Conservation (phyloP, 2,797 vertebrate species). For the Gallinago solitaria region DNA sequence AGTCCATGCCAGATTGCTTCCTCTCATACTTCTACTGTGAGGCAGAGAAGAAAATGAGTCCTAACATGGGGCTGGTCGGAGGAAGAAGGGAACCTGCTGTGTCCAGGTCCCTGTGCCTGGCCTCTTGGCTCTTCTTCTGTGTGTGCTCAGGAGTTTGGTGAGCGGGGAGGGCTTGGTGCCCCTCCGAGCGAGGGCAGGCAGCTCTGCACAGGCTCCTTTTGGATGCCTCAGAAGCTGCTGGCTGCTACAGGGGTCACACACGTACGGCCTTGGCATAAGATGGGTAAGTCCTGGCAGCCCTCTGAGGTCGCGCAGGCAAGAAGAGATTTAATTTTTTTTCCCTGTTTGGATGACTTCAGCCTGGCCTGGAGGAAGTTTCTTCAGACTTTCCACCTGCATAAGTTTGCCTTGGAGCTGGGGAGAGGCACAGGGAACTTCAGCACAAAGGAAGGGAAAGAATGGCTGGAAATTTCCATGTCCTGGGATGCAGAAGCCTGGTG, state of each 20-base stretch:
- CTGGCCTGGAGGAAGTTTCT: conserved; percentile 14
- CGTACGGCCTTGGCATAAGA: fast-evolving
- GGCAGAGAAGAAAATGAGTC: background rate
- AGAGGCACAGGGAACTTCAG: background rate
- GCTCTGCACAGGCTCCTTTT: background rate
- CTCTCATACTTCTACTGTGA: background rate
- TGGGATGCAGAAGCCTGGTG: background rate
- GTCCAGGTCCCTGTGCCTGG: background rate
- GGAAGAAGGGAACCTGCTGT: background rate
- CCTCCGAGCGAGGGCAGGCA: background rate
- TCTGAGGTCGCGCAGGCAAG: background rate
- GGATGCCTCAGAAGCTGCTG: background rate
- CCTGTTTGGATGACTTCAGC: background rate
- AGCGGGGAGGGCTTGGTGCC: background rate
- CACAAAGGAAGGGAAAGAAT: background rate
- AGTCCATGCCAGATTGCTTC: background rate
- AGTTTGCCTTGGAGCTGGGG: background rate
- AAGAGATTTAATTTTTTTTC: background rate
- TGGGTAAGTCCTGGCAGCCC: background rate
- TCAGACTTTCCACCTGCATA: conserved; percentile 35
- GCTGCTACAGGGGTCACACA: background rate
- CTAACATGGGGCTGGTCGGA: background rate
- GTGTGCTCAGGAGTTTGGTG: background rate
- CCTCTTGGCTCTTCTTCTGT: background rate
- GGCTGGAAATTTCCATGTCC: conserved; percentile 39